These are phyloP conservation scores for Falco biarmicus DNA, from an alignment of 2,797 vertebrate species.

Conservation along the genomic window DNA sequence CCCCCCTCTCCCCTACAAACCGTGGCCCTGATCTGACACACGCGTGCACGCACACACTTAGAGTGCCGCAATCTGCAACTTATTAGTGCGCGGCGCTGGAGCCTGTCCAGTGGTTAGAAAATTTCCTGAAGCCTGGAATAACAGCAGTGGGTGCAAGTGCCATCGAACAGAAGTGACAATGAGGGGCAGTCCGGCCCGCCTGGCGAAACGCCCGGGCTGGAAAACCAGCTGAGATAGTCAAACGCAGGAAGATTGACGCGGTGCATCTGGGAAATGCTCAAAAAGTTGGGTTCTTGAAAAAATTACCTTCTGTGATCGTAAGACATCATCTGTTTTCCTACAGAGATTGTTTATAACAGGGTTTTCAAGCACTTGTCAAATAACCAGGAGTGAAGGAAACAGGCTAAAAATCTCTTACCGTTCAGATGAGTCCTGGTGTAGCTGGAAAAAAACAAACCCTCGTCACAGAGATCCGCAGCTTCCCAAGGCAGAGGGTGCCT, in stretches of 20 bases:
- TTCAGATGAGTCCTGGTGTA: conserved; percentile 39
- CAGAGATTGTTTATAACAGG: conserved; percentile 65
- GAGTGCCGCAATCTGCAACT: conserved; percentile 89
- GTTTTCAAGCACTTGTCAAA: conserved; percentile 71
- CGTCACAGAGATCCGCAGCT: conserved; percentile 53
- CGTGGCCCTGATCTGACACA: conserved; percentile 85
- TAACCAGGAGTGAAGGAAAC: conserved; percentile 70
- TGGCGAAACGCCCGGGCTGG: conserved; percentile 74
- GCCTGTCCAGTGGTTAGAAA: conserved; percentile 84
- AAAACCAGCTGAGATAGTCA: conserved; percentile 75
- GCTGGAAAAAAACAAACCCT: conserved; percentile 43
- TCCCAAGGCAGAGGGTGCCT: conserved; percentile 64
- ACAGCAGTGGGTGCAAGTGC: conserved; percentile 76
- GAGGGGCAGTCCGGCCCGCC: conserved; percentile 68
- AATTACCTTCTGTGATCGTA: conserved; percentile 70
- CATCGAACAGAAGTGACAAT: conserved; percentile 80
- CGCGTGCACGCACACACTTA: conserved; percentile 26
- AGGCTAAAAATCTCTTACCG: conserved; percentile 65
- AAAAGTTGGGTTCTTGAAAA: conserved; percentile 70
- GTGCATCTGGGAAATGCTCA: conserved; percentile 54
- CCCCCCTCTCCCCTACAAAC: conserved; percentile 32
- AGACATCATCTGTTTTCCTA: conserved; percentile 54
- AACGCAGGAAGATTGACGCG: conserved; percentile 62
- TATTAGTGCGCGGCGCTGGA: conserved; percentile 90
- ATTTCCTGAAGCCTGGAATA: conserved; percentile 80